These are phyloP conservation scores for Cyprinella venusta DNA, from an alignment of 2,797 vertebrate genomes.

Conservation along the genomic window DNA sequence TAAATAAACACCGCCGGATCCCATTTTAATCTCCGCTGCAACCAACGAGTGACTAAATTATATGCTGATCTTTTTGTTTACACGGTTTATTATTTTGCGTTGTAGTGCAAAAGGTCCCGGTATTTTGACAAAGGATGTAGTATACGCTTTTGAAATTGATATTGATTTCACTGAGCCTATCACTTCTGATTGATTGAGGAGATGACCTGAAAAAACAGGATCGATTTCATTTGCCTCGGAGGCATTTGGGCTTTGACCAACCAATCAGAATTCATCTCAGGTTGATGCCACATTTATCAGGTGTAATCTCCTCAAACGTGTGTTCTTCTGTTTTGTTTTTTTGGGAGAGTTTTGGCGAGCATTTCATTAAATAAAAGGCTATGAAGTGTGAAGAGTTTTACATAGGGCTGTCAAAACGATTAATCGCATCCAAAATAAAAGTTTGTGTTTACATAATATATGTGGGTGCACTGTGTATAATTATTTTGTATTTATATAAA, in stretches of 20 bases:
- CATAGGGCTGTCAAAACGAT: no score
- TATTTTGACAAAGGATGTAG: constrained; percentile 52
- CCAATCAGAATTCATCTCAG: constrained; percentile 42
- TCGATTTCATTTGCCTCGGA: constrained; percentile 49
- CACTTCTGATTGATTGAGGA: constrained; percentile 51
- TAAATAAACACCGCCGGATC: no score
- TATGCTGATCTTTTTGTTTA: background rate
- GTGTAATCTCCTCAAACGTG: background rate
- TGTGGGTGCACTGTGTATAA: no score
- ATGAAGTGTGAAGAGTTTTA: background rate
- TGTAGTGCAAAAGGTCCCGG: constrained; percentile 15
- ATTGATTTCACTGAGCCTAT: constrained; percentile 53
- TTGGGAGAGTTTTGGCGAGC: background rate
- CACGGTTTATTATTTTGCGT: constrained; percentile 35
- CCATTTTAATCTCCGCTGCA: no score
- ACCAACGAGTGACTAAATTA: no score
- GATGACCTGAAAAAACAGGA: constrained; percentile 49
- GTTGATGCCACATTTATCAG: constrained; percentile 44
- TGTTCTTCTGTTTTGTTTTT: background rate
- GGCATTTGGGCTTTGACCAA: constrained; percentile 44
- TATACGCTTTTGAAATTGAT: constrained; percentile 48
- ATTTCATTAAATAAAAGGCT: background rate
- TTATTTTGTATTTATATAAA: no score
- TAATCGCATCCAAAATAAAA: no score
- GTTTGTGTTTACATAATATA: no score